phyloP scores from a whole-genome alignment of 2,797 vertebrate species.

The Leptoclinus maculatus region DNA sequence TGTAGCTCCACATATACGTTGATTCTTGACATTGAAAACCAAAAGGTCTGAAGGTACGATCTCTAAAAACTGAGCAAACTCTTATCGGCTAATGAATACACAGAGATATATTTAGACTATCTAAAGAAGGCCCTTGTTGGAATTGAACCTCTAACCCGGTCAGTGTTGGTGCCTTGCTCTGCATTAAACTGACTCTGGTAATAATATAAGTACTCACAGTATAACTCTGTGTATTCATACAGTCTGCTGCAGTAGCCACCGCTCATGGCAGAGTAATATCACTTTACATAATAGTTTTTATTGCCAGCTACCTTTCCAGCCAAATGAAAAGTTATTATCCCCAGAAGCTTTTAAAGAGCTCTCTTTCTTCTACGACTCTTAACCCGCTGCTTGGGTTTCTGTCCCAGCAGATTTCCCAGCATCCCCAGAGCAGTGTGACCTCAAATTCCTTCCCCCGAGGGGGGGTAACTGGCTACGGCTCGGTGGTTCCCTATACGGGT shows the following conservation, averaged over 20 bases:
- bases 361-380: conserved; percentile 38
- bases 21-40: neutral
- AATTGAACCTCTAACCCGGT: neutral
- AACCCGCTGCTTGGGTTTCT: conserved; percentile 54
- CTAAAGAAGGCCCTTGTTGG: neutral
- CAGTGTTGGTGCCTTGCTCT: neutral
- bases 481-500: conserved; percentile 66
- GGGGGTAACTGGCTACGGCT: conserved; percentile 40
- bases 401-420: conserved; percentile 57
- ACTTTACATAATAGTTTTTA: conserved; percentile 52
- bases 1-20: neutral
- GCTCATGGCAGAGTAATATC: conserved; percentile 32
- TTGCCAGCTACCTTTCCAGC: conserved; percentile 36
- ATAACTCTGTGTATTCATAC: neutral
- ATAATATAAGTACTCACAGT: conserved; percentile 4
- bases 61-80: too few relatives aligned
- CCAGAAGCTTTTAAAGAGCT: conserved; percentile 43
- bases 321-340: conserved; percentile 55
- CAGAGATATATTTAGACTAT: too few relatives aligned
- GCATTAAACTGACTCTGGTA: neutral
- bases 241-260: conserved; percentile 3
- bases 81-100: too few relatives aligned
- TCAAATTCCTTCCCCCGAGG: conserved; percentile 70
- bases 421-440: conserved; percentile 62
- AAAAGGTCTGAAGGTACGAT: neutral